phyloP scores from a whole-genome alignment of 1,140 invertebrate genomes.

The Dolichoris vasculosae region DNA sequence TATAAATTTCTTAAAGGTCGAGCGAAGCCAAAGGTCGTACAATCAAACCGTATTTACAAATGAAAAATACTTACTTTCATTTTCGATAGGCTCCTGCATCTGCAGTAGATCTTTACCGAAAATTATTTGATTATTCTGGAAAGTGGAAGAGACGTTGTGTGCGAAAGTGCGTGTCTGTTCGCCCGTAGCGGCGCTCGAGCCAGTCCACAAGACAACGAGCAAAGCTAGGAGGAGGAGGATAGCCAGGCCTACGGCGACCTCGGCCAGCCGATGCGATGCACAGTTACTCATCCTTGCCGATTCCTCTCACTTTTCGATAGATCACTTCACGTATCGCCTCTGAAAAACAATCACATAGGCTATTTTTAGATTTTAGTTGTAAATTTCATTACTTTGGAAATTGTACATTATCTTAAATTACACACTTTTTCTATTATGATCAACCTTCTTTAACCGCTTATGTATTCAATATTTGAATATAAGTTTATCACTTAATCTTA shows the following conservation, averaged over 20 bases:
- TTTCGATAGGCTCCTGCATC: neutral
- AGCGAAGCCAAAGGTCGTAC: too few species aligned
- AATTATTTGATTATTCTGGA: neutral
- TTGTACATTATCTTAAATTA: neutral
- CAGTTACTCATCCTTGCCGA: conserved; percentile 32
- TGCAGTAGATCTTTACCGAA: neutral
- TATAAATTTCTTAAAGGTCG: too few species aligned
- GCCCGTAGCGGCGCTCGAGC: neutral
- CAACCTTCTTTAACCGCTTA: too few species aligned
- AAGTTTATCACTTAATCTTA: neutral
- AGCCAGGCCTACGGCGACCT: conserved; percentile 34
- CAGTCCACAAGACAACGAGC: conserved; percentile 39
- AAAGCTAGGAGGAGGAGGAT: conserved; percentile 29
- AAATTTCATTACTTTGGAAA: neutral
- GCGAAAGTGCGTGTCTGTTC: neutral
- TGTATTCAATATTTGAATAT: too few species aligned
- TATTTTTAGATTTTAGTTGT: neutral
- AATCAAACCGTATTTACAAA: neutral
- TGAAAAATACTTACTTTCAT: conserved; percentile 24
- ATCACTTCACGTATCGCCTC: conserved; percentile 21
- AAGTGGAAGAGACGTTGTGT: neutral
- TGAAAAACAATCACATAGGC: conserved; percentile 8
- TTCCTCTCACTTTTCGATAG: neutral
- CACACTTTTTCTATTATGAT: too few species aligned
- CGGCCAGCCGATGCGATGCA: conserved; percentile 27